Percentiles rank a stretch among this genome's conserved stretches.
Conservation (phyloP, 1,140 invertebrate species). For the Limonius californicus region DNA sequence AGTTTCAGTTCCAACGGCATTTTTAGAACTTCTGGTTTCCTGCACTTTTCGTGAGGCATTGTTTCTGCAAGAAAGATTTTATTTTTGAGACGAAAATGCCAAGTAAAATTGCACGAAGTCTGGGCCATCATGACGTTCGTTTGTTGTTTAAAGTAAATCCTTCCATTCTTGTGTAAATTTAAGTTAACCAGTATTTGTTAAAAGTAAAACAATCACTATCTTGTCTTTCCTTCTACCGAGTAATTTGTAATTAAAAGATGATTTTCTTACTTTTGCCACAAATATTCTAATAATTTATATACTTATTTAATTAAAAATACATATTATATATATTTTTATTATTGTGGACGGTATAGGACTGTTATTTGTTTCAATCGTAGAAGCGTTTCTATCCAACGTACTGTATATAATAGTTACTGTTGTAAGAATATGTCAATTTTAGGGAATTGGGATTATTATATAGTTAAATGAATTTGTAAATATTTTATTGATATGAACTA, state of each 20-base stretch:
- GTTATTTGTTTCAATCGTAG: constrained; percentile 35
- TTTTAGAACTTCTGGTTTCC: background rate
- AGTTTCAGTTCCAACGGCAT: too few relatives aligned
- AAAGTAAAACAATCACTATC: background rate
- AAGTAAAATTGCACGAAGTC: background rate
- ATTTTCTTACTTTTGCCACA: background rate
- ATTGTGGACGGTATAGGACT: constrained; percentile 40
- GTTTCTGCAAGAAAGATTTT: background rate
- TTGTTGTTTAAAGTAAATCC: constrained; percentile 2
- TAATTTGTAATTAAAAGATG: background rate
- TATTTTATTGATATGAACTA: constrained; percentile 46
- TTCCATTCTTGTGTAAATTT: constrained; percentile 1
- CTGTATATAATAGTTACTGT: constrained; percentile 47
- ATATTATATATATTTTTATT: constrained; percentile 41
- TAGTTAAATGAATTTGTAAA: constrained; percentile 48
- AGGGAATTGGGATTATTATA: constrained; percentile 45
- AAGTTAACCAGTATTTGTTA: constrained; percentile 2
- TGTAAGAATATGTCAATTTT: constrained; percentile 48
- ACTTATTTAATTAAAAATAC: constrained; percentile 33
- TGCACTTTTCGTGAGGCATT: background rate
- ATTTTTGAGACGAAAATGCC: background rate
- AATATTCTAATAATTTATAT: constrained; percentile 37
- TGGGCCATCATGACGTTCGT: background rate
- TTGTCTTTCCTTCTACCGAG: background rate
- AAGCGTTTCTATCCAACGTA: constrained; percentile 26